Evolutionary conservation across 2,888 invertebrate species (phyloP), one percentile per base, ranked within the genome.

Genomic region (Gerris lacustris): DNA sequence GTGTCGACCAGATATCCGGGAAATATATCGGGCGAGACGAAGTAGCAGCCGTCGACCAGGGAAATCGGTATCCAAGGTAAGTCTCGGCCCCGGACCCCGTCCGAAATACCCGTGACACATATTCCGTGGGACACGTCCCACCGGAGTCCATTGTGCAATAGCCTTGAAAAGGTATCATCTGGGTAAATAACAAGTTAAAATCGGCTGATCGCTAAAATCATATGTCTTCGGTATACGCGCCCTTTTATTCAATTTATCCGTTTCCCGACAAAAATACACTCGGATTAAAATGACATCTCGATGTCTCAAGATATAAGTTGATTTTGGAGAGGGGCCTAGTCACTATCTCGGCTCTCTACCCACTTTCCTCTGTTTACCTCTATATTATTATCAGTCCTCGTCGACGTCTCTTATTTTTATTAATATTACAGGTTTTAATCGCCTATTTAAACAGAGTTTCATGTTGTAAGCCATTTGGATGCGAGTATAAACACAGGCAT

Each of bases 91-190:
- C 31, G 31, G 31, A 31, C 31, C 31, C 4, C 31, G 31, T 31
- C 31, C 31, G 15, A 55, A 55, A 55, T 11, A 55, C 15, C 15
- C 55, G 55, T 55, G 55, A 55, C 55, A 55, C 55, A 55, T 55
- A 55, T 55, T 55, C 55, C 15, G 55, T 11, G 9, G 55, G 9
- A 55, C 55, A 55, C 55, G 55, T 55, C 55, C 5, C 55, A 55
- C 15, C 9, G 15, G 55, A 55, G 55, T 55, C 9, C 55, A 55
- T 11, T 9, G 31, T 18, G 18, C 70, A 70, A 71, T 75, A 75
- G 75, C 75, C 75, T 75, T 75, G 75, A 75, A 73, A 72, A 64
- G 69, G 72, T 74, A 75, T 75, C 75, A 75, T 75, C 75, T 75
- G 74, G 74, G 73, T 73, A 72, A 73, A 73, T 71, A 73, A 72